Evolutionary conservation across 1,140 invertebrate species (phyloP).

Genomic region (Ooceraea biroi): DNA sequence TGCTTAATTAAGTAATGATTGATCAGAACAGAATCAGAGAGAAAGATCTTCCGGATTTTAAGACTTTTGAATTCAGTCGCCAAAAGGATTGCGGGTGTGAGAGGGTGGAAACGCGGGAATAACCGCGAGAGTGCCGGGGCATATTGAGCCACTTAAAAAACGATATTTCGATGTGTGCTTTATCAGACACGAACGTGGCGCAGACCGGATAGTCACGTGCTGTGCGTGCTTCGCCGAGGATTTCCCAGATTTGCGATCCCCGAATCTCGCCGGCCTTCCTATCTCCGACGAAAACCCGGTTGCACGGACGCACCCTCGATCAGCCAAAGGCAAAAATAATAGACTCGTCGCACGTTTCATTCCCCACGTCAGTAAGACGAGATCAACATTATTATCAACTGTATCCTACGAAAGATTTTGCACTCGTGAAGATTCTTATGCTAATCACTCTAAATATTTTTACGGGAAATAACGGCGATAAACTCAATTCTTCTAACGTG

Average conservation of each 20-base stretch:
- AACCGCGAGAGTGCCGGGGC: background rate
- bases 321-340: conserved; percentile 80
- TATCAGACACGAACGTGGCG: conserved; percentile 78
- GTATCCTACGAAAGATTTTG: conserved; percentile 2
- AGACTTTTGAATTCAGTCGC: too few species aligned
- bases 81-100: too few species aligned
- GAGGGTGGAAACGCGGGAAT: background rate
- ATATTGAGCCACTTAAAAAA: conserved; percentile 74
- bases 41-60: too few species aligned
- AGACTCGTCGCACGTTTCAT: conserved; percentile 76
- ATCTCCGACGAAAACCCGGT: conserved; percentile 72
- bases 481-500: background rate
- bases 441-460: conserved; percentile 22
- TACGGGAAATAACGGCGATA: background rate
- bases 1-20: too few species aligned
- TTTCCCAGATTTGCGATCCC: conserved; percentile 86
- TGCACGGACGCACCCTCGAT: conserved; percentile 61
- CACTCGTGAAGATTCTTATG: conserved; percentile 39
- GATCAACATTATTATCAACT: conserved; percentile 22
- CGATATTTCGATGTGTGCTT: conserved; percentile 83
- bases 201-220: conserved; percentile 82
- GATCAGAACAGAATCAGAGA: background rate
- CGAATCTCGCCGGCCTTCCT: conserved; percentile 65
- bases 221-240: conserved; percentile 83
- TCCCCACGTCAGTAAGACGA: conserved; percentile 26